Evolutionary conservation across 2,888 invertebrate species (phyloP).

Genomic region (Cinara cedri): DNA sequence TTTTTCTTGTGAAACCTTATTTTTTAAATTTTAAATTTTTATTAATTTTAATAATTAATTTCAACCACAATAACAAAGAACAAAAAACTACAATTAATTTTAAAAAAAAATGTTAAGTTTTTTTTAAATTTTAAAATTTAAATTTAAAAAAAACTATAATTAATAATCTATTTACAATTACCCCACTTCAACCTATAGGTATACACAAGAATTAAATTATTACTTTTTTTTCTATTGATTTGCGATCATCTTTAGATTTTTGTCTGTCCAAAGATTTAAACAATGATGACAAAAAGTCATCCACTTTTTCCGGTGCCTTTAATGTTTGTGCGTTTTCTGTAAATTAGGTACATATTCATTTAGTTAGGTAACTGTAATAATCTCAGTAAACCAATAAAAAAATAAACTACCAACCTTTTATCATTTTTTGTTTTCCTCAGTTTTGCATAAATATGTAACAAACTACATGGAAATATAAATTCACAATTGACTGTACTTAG

Average conservation of each 20-base stretch:
- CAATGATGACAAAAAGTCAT: constrained; percentile 34
- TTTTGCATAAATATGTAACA: background rate
- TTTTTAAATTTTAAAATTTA: constrained; percentile 11
- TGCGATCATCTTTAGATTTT: constrained; percentile 52
- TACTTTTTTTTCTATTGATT: constrained; percentile 42
- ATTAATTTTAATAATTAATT: constrained; percentile 6
- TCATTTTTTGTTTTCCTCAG: constrained; percentile 16
- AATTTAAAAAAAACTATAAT: too few species aligned
- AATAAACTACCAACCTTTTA: constrained; percentile 1
- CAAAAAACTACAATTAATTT: background rate
- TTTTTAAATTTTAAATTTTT: too few species aligned
- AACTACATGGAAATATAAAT: background rate
- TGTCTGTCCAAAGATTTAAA: constrained; percentile 38
- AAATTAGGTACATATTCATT: too few species aligned
- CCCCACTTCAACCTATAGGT: constrained; percentile 27
- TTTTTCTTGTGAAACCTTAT: constrained; percentile 22
- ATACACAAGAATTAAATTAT: background rate
- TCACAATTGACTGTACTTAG: background rate
- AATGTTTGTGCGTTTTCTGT: constrained; percentile 15
- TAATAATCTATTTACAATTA: constrained; percentile 41
- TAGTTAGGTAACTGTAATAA: too few species aligned
- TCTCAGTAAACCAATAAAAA: background rate
- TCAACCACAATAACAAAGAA: constrained; percentile 10
- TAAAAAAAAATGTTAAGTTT: background rate
- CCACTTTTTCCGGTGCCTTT: constrained; percentile 39